Conservation (phyloP, 2,797 vertebrate genomes). For the Schizothorax lantsangensis region DNA sequence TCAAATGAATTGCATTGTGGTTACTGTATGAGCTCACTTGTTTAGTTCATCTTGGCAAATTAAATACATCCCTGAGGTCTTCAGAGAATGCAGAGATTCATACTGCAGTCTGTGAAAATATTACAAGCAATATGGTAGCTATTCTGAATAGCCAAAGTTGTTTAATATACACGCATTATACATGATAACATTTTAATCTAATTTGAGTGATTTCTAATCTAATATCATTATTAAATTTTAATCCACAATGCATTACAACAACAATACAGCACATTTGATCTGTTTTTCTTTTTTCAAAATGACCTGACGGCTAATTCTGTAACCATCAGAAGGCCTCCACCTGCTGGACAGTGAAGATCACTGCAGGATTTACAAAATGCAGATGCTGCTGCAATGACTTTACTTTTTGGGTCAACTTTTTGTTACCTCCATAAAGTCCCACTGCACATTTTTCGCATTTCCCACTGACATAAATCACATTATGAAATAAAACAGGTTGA, state of each 20-base stretch:
- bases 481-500: neutral
- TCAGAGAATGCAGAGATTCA: neutral
- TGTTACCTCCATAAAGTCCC: neutral
- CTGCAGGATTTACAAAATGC: neutral
- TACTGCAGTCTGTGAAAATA: neutral
- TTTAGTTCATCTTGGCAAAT: neutral
- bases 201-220: neutral
- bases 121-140: neutral
- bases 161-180: neutral
- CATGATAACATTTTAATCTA: neutral
- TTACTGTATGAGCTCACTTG: no score
- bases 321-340: neutral
- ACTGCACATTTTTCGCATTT: neutral
- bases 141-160: neutral
- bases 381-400: neutral
- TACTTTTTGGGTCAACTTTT: neutral
- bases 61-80: neutral
- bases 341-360: neutral
- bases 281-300: no score
- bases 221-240: neutral
- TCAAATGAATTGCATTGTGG: neutral
- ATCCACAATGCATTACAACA: neutral
- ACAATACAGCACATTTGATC: neutral
- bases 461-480: no score
- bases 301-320: neutral